A percentile compares a stretch with the other conserved stretches of the same genome.
These are phyloP conservation scores for Aphrophora alni DNA, from an alignment of 2,888 invertebrate species.

Conservation along the genomic window DNA sequence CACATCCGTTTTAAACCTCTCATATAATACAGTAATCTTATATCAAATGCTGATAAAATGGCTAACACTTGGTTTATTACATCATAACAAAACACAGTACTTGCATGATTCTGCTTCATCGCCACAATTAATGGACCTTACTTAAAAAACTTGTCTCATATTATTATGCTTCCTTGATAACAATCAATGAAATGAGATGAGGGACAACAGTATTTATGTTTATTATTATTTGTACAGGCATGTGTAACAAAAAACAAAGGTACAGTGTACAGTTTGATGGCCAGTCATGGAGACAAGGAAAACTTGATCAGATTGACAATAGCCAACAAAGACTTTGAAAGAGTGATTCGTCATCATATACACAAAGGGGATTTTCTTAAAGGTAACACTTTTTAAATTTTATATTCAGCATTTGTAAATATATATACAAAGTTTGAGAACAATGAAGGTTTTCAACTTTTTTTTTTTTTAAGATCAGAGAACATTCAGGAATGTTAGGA, in stretches of 20 bases:
- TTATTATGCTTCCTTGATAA: no score
- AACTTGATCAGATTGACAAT: slow-evolving; percentile 88
- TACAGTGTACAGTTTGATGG: slow-evolving; percentile 88
- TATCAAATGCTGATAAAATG: no score
- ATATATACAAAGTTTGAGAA: no score
- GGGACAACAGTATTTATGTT: no score
- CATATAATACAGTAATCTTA: no score
- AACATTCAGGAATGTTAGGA: background rate
- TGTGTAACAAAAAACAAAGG: slow-evolving; percentile 82
- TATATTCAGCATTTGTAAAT: slow-evolving; percentile 57
- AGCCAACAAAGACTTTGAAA: slow-evolving; percentile 90
- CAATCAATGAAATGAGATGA: no score
- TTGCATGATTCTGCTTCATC: no score
- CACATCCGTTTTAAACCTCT: no score
- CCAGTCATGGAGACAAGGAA: slow-evolving; percentile 92
- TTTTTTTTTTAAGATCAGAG: background rate
- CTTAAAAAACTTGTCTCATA: no score
- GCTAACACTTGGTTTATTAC: no score
- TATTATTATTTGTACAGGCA: slow-evolving; percentile 63
- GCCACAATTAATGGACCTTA: no score
- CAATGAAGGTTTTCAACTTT: slow-evolving; percentile 65
- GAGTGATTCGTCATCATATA: slow-evolving; percentile 88
- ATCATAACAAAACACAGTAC: no score
- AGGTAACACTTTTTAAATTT: slow-evolving; percentile 41
- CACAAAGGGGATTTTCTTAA: slow-evolving; percentile 63